These are phyloP conservation scores for Hylaeus volcanicus DNA, from an alignment of 1,140 invertebrate genomes.

Conservation along the genomic window DNA sequence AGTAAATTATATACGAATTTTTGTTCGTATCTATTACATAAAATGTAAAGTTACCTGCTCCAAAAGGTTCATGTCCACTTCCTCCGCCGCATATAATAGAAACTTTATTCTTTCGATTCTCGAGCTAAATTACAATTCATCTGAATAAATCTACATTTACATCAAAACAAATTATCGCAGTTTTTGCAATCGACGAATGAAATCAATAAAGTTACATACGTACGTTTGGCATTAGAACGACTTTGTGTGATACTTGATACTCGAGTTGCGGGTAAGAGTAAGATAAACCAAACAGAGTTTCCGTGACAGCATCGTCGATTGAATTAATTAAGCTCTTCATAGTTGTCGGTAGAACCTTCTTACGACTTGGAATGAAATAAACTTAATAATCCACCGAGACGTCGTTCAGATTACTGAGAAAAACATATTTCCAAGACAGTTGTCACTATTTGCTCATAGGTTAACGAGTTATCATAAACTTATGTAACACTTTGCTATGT, in stretches of 20 bases:
- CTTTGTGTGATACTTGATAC: conserved; percentile 83
- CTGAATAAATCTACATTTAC: neutral
- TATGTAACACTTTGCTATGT: conserved; percentile 3
- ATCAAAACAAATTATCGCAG: neutral
- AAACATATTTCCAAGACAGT: neutral
- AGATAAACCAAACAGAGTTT: conserved; percentile 85
- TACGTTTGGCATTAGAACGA: conserved; percentile 82
- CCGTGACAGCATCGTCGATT: conserved; percentile 84
- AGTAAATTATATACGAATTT: no score
- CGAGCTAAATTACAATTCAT: conserved; percentile 75
- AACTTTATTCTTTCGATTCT: conserved; percentile 82
- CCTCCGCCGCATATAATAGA: conserved; percentile 90
- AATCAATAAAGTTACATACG: conserved; percentile 45
- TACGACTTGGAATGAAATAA: neutral
- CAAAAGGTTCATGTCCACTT: conserved; percentile 93
- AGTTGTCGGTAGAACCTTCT: neutral
- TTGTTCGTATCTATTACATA: neutral
- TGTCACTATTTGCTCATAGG: neutral
- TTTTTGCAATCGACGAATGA: neutral
- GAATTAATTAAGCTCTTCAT: conserved; percentile 86
- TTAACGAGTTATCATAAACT: conserved; percentile 9
- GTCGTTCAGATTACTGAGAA: neutral
- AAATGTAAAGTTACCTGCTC: conserved; percentile 81
- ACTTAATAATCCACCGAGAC: no score
- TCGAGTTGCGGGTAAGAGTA: conserved; percentile 83